These are phyloP conservation scores for Anabacerthia variegaticeps DNA, from an alignment of 2,797 vertebrate genomes.

Conservation along the genomic window DNA sequence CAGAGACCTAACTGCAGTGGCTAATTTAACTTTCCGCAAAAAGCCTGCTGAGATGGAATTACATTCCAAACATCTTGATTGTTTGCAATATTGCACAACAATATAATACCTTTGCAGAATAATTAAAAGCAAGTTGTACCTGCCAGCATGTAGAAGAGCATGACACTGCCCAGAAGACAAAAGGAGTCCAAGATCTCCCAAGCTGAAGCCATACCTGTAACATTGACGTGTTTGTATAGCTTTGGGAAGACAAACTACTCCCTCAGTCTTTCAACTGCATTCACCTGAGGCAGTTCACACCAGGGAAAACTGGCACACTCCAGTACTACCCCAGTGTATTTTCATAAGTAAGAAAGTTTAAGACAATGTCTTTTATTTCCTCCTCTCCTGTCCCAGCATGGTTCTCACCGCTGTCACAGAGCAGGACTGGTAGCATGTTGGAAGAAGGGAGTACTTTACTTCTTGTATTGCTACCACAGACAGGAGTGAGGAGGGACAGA, in stretches of 20 bases:
- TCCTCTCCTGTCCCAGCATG: background rate
- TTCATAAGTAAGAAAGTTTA: background rate
- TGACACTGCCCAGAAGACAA: background rate
- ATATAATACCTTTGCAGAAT: background rate
- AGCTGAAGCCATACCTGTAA: background rate
- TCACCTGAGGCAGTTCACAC: background rate
- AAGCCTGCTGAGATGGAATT: background rate
- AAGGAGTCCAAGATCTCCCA: background rate
- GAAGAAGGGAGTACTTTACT: background rate
- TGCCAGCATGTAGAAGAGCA: background rate
- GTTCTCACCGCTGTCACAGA: background rate
- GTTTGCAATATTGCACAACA: background rate
- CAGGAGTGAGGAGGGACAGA: constrained; percentile 16
- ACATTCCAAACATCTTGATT: background rate
- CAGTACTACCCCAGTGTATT: background rate
- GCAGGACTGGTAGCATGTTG: background rate
- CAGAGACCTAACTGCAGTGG: background rate
- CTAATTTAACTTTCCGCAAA: background rate
- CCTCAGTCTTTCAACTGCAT: background rate
- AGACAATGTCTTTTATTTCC: background rate
- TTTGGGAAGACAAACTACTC: background rate
- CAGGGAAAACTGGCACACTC: background rate
- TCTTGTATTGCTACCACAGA: background rate
- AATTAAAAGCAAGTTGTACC: background rate
- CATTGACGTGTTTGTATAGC: background rate